Conservation (phyloP, 2,797 vertebrate species). For the Eurystomus glaucurus region DNA sequence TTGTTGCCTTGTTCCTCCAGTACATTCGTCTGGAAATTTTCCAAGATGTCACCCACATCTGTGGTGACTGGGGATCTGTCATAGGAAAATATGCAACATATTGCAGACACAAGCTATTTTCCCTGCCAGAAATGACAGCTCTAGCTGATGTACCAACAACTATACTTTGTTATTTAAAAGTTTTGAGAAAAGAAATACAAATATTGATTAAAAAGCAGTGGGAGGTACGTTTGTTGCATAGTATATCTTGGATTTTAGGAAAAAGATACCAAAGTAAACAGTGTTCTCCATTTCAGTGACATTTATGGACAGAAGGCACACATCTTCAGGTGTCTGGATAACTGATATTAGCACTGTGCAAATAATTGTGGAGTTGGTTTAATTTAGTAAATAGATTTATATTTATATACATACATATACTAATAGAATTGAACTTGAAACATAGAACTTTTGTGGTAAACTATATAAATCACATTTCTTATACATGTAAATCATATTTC, state of each 20-base stretch:
- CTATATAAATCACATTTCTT: neutral
- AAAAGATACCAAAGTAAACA: neutral
- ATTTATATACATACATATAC: neutral
- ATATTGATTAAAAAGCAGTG: neutral
- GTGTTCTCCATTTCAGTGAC: neutral
- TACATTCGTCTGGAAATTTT: constrained; percentile 21
- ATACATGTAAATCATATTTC: neutral
- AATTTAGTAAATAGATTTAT: neutral
- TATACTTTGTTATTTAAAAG: neutral
- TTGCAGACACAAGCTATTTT: neutral
- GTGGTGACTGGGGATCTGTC: constrained; percentile 19
- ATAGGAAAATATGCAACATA: constrained; percentile 22
- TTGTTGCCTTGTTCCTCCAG: neutral
- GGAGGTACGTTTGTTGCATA: neutral
- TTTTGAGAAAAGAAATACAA: neutral
- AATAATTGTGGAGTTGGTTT: neutral
- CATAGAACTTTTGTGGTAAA: neutral
- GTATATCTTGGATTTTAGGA: neutral
- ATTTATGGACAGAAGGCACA: neutral
- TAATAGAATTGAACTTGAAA: neutral
- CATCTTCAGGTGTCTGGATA: neutral
- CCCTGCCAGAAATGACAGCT: neutral
- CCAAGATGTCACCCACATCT: constrained; percentile 21
- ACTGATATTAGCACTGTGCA: neutral
- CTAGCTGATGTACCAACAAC: neutral